Evolutionary conservation across 2,888 invertebrate genomes (phyloP).

Genomic region (Cryptus armator): DNA sequence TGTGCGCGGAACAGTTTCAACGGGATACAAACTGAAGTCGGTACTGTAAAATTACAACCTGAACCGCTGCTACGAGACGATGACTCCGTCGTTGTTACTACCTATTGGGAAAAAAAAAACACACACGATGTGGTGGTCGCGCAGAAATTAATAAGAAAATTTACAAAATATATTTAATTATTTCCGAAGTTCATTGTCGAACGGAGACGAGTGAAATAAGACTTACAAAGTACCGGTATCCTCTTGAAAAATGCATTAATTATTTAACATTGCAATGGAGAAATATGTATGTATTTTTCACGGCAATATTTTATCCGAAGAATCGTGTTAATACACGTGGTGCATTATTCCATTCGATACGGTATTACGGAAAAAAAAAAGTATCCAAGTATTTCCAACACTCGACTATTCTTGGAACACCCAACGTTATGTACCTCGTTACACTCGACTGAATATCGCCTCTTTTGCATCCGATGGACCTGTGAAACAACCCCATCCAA

Average conservation of each 20-base stretch:
- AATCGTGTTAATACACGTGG: background rate
- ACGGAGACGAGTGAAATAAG: conserved; percentile 11
- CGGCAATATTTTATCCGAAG: background rate
- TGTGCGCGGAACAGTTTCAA: conserved; percentile 71
- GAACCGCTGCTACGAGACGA: conserved; percentile 17
- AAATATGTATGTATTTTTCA: background rate
- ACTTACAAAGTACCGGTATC: background rate
- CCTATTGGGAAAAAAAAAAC: background rate
- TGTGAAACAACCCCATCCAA: conserved; percentile 27
- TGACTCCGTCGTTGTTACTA: conserved; percentile 6
- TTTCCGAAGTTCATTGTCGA: conserved; percentile 1
- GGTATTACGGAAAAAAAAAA: background rate
- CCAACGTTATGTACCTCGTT: conserved; percentile 21
- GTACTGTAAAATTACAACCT: conserved; percentile 6
- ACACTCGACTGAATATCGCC: conserved; percentile 38
- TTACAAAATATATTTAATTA: background rate
- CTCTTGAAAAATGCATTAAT: conserved; percentile 38
- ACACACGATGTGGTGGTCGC: background rate
- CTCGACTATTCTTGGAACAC: conserved; percentile 25
- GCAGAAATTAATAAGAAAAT: background rate
- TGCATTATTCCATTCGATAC: conserved; percentile 37
- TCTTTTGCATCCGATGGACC: conserved; percentile 37
- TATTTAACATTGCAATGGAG: conserved; percentile 12
- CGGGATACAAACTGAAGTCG: conserved; percentile 3
- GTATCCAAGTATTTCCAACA: background rate